A percentile compares a stretch with the other conserved stretches of the same genome.
These are phyloP conservation scores for Xestobium rufovillosum DNA, from an alignment of 2,888 invertebrate genomes.

Conservation along the genomic window DNA sequence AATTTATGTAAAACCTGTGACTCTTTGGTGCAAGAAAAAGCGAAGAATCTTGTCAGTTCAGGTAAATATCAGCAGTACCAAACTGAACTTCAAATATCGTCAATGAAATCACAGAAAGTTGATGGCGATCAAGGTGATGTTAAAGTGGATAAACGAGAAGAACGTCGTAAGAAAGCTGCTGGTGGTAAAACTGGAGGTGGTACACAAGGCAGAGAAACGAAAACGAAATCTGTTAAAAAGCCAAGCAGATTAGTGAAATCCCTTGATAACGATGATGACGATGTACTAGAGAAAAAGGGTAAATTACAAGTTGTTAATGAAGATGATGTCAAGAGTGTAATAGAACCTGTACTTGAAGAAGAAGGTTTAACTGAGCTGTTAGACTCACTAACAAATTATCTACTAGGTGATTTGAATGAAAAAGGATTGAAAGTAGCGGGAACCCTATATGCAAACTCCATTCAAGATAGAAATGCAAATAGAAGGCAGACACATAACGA, in stretches of 20 bases:
- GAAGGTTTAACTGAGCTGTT: slow-evolving; percentile 68
- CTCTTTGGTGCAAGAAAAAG: slow-evolving; percentile 55
- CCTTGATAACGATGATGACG: slow-evolving; percentile 61
- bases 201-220: slow-evolving; percentile 88
- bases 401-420: slow-evolving; percentile 66
- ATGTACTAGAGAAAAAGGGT: slow-evolving; percentile 44
- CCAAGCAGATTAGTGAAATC: slow-evolving; percentile 52
- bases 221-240: slow-evolving; percentile 90
- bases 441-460: slow-evolving; percentile 63
- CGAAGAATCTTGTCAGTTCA: slow-evolving; percentile 58
- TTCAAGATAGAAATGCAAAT: slow-evolving; percentile 61
- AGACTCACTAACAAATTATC: slow-evolving; percentile 58
- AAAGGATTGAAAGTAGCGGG: slow-evolving; percentile 60
- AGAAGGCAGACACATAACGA: slow-evolving; percentile 73
- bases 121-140: slow-evolving; percentile 39
- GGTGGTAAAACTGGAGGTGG: slow-evolving; percentile 88
- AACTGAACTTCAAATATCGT: slow-evolving; percentile 54
- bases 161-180: slow-evolving; percentile 79
- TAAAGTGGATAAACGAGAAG: slow-evolving; percentile 73
- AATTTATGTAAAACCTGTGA: slow-evolving; percentile 61
- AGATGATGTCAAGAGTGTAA: slow-evolving; percentile 62
- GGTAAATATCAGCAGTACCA: slow-evolving; percentile 70
- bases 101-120: slow-evolving; percentile 32
- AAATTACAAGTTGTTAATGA: slow-evolving; percentile 59
- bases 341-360: slow-evolving; percentile 56